Conservation (phyloP, 2,113 vertebrate genomes). For the Noctilio leporinus region DNA sequence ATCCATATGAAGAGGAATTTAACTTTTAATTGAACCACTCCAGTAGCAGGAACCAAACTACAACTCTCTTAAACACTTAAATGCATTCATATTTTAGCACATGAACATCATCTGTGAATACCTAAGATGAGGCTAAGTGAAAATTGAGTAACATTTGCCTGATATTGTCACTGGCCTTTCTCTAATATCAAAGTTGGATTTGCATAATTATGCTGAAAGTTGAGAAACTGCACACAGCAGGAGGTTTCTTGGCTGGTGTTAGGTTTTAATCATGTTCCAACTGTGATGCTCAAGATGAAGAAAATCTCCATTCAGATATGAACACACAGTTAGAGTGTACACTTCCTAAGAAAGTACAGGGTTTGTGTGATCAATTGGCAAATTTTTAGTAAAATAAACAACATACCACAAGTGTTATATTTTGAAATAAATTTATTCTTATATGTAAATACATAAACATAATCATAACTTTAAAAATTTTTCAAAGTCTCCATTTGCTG, state of each 20-base stretch:
- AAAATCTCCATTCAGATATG: slow-evolving; percentile 60
- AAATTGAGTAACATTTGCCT: slow-evolving; percentile 62
- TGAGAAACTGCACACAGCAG: slow-evolving; percentile 54
- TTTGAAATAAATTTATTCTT: too few relatives aligned
- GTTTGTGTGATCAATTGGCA: too few relatives aligned
- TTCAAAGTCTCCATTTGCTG: too few relatives aligned
- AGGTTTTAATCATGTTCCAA: slow-evolving; percentile 60
- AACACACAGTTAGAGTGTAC: neutral
- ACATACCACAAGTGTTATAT: too few relatives aligned
- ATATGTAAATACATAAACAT: too few relatives aligned
- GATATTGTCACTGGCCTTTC: slow-evolving; percentile 64
- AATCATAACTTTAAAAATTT: too few relatives aligned
- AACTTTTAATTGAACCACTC: slow-evolving; percentile 31
- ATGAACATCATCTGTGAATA: slow-evolving; percentile 49
- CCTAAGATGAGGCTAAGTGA: slow-evolving; percentile 52
- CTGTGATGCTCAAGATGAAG: slow-evolving; percentile 59
- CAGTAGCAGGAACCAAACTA: slow-evolving; percentile 11
- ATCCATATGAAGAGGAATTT: neutral
- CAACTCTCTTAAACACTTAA: slow-evolving; percentile 36
- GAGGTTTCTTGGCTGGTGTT: slow-evolving; percentile 48
- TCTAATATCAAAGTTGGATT: slow-evolving; percentile 67
- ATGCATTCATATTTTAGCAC: slow-evolving; percentile 2
- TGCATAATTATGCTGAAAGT: slow-evolving; percentile 69
- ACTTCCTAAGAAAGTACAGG: slow-evolving; percentile 22
- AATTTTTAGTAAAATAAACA: too few relatives aligned